Base-by-base conservation (phyloP, 2,797 vertebrate species). In the Onychomys leucogaster region DNA sequence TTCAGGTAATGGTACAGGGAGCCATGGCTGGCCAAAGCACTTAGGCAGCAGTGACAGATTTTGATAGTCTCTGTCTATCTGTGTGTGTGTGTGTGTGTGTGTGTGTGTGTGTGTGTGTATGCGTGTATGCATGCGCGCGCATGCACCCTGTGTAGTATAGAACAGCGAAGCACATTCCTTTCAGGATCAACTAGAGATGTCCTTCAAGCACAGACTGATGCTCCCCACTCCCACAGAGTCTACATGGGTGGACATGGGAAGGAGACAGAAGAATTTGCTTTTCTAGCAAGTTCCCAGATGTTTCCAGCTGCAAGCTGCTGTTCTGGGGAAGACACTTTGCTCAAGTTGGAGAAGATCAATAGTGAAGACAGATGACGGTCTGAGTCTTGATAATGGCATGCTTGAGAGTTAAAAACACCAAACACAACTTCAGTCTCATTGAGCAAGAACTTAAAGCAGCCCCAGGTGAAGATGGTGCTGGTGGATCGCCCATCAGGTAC, bases 1-100 rank as follows among this genome's bases (percentile, higher is more conserved):
- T 75, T 96, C 82, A 85, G 80, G 75, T 95, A 96, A 91, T 77
- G 76, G 55, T 12, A 49, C 78, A 95, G 97, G 96, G 97, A 86
- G 93, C 92, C 59, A 93, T 63, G 82, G 65, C 14, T 63, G 81
- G 78, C 6, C 89, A 92, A 78, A 94, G 90, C 82, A 55, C 89
- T 63, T 55, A 73, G 63, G 96, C 80, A 96, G 94, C 76, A 83
- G 65, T 55, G 78, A 2, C 83, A 97, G 95, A 46, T 76, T 11
- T 90, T 11, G 27, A 7, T 34, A 52, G 21, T 16, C 34, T 34
- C 37, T 8, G 34, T 57, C 32, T n/a, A 17, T n/a, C 32, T 46
- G 2, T 80, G 5, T 43, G 3, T 85, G 32, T 49, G 63, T n/a
- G 46, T 59, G 57, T 59, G 55, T 57, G 55, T 57, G 55, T 19